These are phyloP conservation scores for Sinopyrophorus schimmeli DNA, from an alignment of 2,888 invertebrate genomes.

Conservation along the genomic window DNA sequence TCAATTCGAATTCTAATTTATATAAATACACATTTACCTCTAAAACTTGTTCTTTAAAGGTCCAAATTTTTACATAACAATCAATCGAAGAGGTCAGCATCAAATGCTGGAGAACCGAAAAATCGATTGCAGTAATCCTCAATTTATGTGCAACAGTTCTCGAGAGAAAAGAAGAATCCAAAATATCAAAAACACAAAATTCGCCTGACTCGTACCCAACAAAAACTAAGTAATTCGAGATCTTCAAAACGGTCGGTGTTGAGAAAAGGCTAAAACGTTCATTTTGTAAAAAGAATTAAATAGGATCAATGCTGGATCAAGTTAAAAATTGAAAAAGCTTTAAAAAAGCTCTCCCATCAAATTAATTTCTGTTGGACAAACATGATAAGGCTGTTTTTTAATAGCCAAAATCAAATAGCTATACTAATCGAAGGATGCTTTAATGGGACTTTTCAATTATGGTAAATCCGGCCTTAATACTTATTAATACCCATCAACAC, in stretches of 20 bases:
- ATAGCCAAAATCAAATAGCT: no score
- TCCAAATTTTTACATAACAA: constrained; percentile 40
- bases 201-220: constrained; percentile 43
- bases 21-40: no score
- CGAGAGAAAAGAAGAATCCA: constrained; percentile 32
- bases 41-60: constrained; percentile 31
- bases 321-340: no score
- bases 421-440: no score
- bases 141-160: constrained; percentile 39
- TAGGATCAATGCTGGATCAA: neutral
- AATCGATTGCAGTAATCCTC: constrained; percentile 41
- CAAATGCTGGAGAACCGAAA: constrained; percentile 34
- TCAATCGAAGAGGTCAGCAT: constrained; percentile 40
- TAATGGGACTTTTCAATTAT: no score
- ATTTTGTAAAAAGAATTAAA: neutral
- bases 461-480: no score
- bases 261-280: constrained; percentile 33
- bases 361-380: no score
- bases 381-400: no score
- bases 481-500: constrained; percentile 35
- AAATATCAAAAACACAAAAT: constrained; percentile 40
- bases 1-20: no score
- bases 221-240: constrained; percentile 36
- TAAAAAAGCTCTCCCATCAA: no score
- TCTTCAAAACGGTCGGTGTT: constrained; percentile 35